Base-by-base conservation (phyloP, 2,113 vertebrate genomes). In the Saccopteryx bilineata region DNA sequence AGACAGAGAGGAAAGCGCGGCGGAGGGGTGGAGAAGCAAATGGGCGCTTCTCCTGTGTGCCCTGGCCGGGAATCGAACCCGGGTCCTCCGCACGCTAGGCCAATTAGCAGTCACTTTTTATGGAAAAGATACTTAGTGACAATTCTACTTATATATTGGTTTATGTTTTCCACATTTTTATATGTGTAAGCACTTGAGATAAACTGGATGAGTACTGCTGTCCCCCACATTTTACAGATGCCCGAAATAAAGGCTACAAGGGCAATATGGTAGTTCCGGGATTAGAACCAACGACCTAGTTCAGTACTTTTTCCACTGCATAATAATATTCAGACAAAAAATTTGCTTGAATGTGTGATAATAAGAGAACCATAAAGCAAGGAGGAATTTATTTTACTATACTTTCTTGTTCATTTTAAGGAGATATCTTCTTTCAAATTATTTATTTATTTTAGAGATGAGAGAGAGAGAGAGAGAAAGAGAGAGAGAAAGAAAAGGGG, bases 101-200 rank as follows among this genome's bases (percentile, higher is more conserved):
- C n/a, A n/a, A 81, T 56, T 85, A 39, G 18, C 6, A 61, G 46
- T 93, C 68, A 87, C 50, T 88, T 91, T 33, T 68, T 85, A 50
- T 61, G 39, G 82, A 23, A 91, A 90, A 91, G 74, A 46, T 12
- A 72, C 2, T 81, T 79, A 72, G 15, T 87, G 80, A 84, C 28
- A 61, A 7, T 66, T 86, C 7, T 91, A 66, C 33, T 68, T 39
- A 17, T 10, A 7, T 68, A 72, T 93, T 83, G 5, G 24, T 81
- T 90, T 90, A 65, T 63, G 66, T 71, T 87, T 93, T 96, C 74
- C 54, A 58, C 24, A 66, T 90, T 60, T 95, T 81, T 85, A 14
- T 76, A 33, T 84, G 12, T 66, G 3, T 75, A 60, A 93, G 6
- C 31, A 31, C 26, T 88, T 58, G 65, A 58, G n/a, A 19, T 60